These are phyloP conservation scores for Magallana angulata DNA, from an alignment of 1,140 invertebrate genomes.

Conservation along the genomic window DNA sequence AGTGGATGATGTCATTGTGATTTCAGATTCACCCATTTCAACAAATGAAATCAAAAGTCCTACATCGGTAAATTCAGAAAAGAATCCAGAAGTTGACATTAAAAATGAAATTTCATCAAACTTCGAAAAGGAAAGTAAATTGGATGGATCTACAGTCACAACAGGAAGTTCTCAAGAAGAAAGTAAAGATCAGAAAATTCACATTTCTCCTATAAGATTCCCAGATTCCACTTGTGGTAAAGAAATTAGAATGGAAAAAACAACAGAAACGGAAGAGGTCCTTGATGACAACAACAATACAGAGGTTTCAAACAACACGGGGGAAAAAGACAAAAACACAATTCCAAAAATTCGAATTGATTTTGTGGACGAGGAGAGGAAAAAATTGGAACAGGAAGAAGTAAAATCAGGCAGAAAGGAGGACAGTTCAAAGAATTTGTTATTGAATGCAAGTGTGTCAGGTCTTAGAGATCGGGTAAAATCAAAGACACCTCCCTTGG, in stretches of 20 bases:
- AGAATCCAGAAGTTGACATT: too few species aligned
- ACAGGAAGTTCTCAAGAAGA: not conserved
- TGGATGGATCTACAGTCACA: not conserved
- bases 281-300: conserved; percentile 4
- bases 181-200: not conserved
- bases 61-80: too few species aligned
- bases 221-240: not conserved
- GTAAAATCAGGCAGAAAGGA: not conserved
- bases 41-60: too few species aligned
- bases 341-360: not conserved
- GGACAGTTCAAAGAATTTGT: not conserved
- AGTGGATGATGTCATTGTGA: too few species aligned
- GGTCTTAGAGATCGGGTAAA: not conserved
- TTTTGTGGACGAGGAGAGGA: not conserved
- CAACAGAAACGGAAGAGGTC: not conserved
- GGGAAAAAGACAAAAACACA: not conserved
- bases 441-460: not conserved
- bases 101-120: too few species aligned
- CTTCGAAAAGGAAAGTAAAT: not conserved
- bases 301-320: not conserved
- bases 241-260: too few species aligned
- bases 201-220: conserved; percentile 19
- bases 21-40: too few species aligned
- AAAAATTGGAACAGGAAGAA: not conserved
- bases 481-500: not conserved